phyloP scores from a whole-genome alignment of 2,888 invertebrate genomes.

The Andrena bucephala region DNA sequence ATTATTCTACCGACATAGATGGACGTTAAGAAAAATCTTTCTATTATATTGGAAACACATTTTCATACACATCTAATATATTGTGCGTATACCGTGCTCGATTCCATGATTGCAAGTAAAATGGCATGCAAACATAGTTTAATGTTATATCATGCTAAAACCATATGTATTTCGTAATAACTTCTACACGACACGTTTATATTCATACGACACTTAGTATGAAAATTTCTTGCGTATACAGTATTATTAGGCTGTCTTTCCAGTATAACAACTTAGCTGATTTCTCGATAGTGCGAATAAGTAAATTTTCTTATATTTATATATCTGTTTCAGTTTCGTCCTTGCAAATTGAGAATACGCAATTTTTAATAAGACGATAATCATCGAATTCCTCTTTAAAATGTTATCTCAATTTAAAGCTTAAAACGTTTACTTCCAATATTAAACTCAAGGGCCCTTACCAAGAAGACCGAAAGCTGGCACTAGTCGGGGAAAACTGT shows the following conservation, averaged over 20 bases:
- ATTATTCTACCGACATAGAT: neutral
- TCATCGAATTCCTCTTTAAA: slow-evolving; percentile 6
- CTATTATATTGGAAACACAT: slow-evolving; percentile 3
- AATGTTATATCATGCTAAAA: slow-evolving; percentile 51
- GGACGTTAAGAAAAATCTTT: neutral
- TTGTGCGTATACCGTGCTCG: slow-evolving; percentile 46
- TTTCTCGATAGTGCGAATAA: neutral
- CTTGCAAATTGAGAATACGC: slow-evolving; percentile 10
- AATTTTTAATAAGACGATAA: neutral
- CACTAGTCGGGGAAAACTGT: slow-evolving; percentile 79
- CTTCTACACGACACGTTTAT: slow-evolving; percentile 31
- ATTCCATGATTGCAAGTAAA: slow-evolving; percentile 42
- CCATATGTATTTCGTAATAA: slow-evolving; percentile 41
- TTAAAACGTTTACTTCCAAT: slow-evolving; percentile 37
- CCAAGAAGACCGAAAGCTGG: slow-evolving; percentile 81
- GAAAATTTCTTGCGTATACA: neutral
- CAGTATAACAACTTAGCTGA: slow-evolving; percentile 1
- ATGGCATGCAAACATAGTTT: slow-evolving; percentile 43
- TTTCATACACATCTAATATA: slow-evolving; percentile 15
- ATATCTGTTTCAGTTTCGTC: neutral
- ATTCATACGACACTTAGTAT: neutral
- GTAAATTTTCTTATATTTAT: neutral
- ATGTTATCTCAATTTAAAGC: slow-evolving; percentile 24
- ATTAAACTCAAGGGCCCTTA: slow-evolving; percentile 76
- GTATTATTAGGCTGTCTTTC: slow-evolving; percentile 2